Evolutionary conservation across 2,797 vertebrate species (phyloP).

Genomic region (Tragopan temminckii): DNA sequence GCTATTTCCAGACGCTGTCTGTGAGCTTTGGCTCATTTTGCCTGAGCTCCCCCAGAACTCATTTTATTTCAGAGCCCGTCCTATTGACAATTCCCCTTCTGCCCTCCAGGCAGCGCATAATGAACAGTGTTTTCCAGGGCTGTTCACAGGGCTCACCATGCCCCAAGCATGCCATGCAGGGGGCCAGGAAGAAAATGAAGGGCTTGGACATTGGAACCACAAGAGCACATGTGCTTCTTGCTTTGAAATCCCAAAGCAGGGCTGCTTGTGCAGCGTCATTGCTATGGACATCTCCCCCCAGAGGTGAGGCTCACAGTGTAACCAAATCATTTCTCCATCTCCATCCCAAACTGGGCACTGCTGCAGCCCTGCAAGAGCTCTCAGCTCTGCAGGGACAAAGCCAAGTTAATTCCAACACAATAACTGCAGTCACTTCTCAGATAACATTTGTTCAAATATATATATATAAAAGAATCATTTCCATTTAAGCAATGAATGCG

Average conservation of each 20-base stretch:
- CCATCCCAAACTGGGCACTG: not conserved
- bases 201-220: not conserved
- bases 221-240: not conserved
- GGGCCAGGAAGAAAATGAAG: not conserved
- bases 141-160: not conserved
- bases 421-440: not conserved
- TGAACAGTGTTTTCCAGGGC: not conserved
- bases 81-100: not conserved
- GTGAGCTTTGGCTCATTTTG: not conserved
- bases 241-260: not conserved
- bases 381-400: not conserved
- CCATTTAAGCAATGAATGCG: not conserved
- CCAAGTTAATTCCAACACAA: not conserved
- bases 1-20: not conserved
- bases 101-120: not conserved
- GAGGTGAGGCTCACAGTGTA: not conserved
- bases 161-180: not conserved
- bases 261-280: not conserved
- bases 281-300: too few species aligned
- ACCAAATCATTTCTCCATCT: not conserved
- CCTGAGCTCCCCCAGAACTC: not conserved
- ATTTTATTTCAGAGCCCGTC: not conserved
- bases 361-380: not conserved
- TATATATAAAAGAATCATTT: not conserved
- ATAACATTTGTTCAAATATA: accelerated